Conservation (phyloP, 2,113 vertebrate species). For the Gallinago media region DNA sequence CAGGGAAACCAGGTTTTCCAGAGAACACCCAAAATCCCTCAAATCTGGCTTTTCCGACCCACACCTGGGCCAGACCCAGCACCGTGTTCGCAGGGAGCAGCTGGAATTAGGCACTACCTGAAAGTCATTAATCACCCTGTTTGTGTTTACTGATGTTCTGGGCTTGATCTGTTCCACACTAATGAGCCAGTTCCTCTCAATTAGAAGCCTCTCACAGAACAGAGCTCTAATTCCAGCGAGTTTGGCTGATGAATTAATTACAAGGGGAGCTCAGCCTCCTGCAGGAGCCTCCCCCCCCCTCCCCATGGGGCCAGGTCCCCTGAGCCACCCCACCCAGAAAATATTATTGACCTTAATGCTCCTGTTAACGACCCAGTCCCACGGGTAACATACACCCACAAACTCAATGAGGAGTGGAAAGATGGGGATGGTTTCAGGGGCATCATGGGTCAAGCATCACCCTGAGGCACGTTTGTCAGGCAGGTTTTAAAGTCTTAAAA, state of each 20-base stretch:
- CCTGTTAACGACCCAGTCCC: fast-evolving
- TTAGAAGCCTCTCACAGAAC: constrained; percentile 41
- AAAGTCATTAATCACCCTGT: not conserved
- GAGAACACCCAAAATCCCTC: fast-evolving
- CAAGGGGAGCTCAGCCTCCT: not conserved
- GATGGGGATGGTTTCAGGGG: fast-evolving
- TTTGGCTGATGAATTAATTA: constrained; percentile 47
- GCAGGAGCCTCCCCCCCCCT: not conserved
- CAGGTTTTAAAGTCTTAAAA: not conserved
- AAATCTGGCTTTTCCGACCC: fast-evolving
- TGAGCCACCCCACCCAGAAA: not conserved
- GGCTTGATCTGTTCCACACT: not conserved
- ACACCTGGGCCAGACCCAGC: fast-evolving
- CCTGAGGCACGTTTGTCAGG: fast-evolving
- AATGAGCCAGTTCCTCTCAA: constrained; percentile 63
- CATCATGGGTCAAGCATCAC: not conserved
- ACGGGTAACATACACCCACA: fast-evolving
- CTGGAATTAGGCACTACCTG: not conserved
- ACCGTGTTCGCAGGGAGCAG: fast-evolving
- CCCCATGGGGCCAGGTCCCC: not conserved
- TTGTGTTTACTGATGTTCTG: constrained; percentile 22
- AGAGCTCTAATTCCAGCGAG: not conserved
- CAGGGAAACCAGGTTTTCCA: fast-evolving
- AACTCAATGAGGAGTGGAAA: fast-evolving
- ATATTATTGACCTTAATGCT: fast-evolving